Conservation (phyloP, 2,113 vertebrate species). For the Parus major region DNA sequence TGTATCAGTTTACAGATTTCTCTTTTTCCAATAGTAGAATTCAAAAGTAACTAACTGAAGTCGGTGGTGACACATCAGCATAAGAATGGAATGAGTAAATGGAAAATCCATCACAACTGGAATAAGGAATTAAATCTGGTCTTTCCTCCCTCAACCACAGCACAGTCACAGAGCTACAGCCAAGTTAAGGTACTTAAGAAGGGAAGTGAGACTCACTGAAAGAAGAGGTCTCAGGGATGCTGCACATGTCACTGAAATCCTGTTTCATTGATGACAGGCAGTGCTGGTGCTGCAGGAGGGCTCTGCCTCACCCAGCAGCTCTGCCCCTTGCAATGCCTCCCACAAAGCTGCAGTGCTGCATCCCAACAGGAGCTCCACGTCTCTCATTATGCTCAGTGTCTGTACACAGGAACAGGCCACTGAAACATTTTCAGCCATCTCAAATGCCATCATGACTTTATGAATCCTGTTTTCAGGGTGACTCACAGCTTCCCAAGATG, state of each 20-base stretch:
- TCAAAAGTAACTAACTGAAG: neutral
- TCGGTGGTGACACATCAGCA: fast-evolving
- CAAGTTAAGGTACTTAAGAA: neutral
- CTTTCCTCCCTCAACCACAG: neutral
- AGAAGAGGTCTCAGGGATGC: neutral
- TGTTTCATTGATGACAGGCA: neutral
- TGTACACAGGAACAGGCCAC: neutral
- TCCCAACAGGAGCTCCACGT: neutral
- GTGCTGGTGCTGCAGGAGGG: neutral
- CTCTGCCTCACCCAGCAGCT: neutral
- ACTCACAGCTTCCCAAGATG: neutral
- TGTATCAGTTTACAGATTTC: neutral
- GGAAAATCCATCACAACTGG: neutral
- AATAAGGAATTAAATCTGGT: neutral
- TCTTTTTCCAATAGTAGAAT: neutral
- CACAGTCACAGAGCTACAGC: neutral
- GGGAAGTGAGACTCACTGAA: neutral
- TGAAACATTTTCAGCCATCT: neutral
- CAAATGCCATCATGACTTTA: neutral
- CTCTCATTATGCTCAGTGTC: fast-evolving
- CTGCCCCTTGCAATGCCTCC: neutral
- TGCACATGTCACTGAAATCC: neutral
- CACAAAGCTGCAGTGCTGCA: neutral
- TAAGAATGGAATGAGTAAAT: neutral
- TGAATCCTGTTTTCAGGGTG: neutral